Evolutionary conservation across 2,113 vertebrate species (phyloP), one percentile per base, ranked within the genome.

Genomic region (Nerophis ophidion): DNA sequence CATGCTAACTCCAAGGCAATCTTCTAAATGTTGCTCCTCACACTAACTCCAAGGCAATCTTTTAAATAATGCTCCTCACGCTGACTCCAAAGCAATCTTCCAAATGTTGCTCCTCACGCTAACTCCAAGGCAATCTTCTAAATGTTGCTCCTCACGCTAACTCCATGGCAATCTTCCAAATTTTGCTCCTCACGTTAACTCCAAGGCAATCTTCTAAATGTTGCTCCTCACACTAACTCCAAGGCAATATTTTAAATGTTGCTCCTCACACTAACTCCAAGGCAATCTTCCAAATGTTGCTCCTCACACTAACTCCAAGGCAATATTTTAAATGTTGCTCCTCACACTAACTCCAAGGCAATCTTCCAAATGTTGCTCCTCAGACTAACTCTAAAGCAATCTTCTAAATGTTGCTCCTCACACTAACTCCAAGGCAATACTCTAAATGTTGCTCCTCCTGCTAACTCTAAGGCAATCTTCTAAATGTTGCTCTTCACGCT

Each of bases 1-100:
- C 82, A 99, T 96, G 91, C 95, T 61, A 99, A 84, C 81, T 99
- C 97, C 57, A 99, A 86, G 0, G 96, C 96, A 64, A 99, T 99
- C 35, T 36, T 26, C 19, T 26, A 26, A 26, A 26, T 36, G 36
- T 36, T 36, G 36, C 1, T 47, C 92, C 95, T 94, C 82, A 99
- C 97, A 91, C 95, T 61, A 99, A 84, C 81, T 99, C 97, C 57
- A 99, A 86, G 0, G 96, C 96, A 64, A 99, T 99, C 35, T 36
- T 26, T 3, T 26, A 26, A 26, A 26, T 36, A 5, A 4, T 36
- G 36, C 1, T 47, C 92, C 95, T 94, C 82, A 99, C 97, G 91
- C 95, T 61, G 98, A 84, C 81, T 99, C 97, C 57, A 99, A 86
- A 0, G 96, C 96, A 64, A 99, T 99, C 35, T 36, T 26, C 19